These are phyloP conservation scores for Pao palembangensis DNA, from an alignment of 2,113 vertebrate species.

Conservation along the genomic window DNA sequence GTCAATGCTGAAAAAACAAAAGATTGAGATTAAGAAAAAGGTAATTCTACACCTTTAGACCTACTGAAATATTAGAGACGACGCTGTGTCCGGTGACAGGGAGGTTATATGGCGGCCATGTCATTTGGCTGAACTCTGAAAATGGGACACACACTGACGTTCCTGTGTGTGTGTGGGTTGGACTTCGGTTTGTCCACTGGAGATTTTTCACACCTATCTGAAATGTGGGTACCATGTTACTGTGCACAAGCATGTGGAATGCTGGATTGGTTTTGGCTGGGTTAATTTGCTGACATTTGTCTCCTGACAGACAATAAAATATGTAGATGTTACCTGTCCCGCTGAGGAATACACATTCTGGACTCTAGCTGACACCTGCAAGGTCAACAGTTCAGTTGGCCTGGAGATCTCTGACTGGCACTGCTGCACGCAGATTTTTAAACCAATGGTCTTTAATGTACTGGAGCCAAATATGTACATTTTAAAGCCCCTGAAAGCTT, in stretches of 20 bases:
- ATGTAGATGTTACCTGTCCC: slow-evolving; percentile 28
- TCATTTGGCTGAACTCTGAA: slow-evolving; percentile 45
- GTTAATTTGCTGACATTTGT: slow-evolving; percentile 45
- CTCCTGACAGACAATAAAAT: slow-evolving; percentile 15
- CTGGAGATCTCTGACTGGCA: slow-evolving; percentile 2
- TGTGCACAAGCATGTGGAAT: slow-evolving; percentile 59
- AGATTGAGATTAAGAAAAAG: too few species aligned
- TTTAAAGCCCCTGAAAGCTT: background rate
- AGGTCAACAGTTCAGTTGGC: slow-evolving; percentile 54
- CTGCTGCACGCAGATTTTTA: background rate
- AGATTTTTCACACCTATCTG: slow-evolving; percentile 53
- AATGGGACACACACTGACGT: slow-evolving; percentile 8
- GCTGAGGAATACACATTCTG: background rate
- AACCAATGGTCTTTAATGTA: background rate
- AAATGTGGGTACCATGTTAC: slow-evolving; percentile 51
- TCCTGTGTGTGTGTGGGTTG: background rate
- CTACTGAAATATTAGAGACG: too few species aligned
- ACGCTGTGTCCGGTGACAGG: background rate
- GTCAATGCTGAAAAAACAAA: too few species aligned
- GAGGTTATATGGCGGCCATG: slow-evolving; percentile 18
- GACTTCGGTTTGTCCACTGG: slow-evolving; percentile 36
- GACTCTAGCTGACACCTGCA: slow-evolving; percentile 34
- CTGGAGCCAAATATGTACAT: background rate
- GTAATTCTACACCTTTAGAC: too few species aligned
- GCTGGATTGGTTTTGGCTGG: slow-evolving; percentile 53